Percentiles rank a stretch among this genome's conserved stretches.
Conservation (phyloP, 2,888 invertebrate genomes). For the Theodoxus fluviatilis region DNA sequence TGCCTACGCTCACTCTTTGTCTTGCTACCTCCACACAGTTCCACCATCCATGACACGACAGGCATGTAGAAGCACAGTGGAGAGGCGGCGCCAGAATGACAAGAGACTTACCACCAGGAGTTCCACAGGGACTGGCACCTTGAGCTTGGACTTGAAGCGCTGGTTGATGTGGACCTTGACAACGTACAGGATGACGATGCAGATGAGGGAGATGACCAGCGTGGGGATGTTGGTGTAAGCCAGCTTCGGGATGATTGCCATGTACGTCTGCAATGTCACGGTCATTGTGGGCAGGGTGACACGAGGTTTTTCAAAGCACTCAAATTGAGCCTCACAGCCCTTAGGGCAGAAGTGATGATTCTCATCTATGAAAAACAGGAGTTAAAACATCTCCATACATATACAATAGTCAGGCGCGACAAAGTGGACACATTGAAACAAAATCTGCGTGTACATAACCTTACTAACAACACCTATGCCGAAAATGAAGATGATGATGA, state of each 20-base stretch:
- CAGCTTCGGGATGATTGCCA: constrained; percentile 71
- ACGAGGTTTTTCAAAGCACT: no score
- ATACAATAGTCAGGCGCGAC: no score
- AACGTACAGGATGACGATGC: constrained; percentile 73
- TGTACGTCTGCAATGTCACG: constrained; percentile 69
- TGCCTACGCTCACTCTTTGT: not conserved
- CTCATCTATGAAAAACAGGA: no score
- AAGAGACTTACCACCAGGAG: constrained; percentile 76
- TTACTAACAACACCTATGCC: no score
- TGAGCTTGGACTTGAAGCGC: constrained; percentile 61
- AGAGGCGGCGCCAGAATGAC: no score
- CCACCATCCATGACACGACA: not conserved
- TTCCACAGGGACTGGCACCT: constrained; percentile 84
- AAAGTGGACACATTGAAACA: no score
- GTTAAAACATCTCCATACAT: no score
- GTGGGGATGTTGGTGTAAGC: constrained; percentile 74
- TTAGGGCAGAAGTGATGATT: no score
- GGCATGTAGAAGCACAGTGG: not conserved
- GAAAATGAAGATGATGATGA: no score
- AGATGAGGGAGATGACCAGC: constrained; percentile 74
- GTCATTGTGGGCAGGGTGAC: no score
- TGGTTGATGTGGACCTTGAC: constrained; percentile 66
- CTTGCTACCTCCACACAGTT: not conserved
- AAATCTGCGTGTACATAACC: no score
- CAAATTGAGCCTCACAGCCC: no score